A percentile compares a stretch with the other conserved stretches of the same genome.
phyloP scores from a whole-genome alignment of 2,797 vertebrate genomes.

The Triplophysa yarkandensis region DNA sequence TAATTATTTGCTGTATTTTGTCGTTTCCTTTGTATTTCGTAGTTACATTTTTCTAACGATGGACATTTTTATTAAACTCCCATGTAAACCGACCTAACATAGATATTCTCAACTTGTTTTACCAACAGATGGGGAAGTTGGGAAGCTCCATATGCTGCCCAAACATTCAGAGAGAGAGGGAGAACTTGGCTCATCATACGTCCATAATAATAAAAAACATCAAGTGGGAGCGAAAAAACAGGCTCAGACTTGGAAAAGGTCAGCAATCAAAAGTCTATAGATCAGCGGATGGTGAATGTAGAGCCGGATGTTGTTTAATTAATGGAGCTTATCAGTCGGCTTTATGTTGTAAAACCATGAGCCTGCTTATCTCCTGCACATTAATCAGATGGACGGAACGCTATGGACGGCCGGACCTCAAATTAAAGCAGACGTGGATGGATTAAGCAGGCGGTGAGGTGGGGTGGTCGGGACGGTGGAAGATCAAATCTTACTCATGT shows the following conservation, averaged over 20 bases:
- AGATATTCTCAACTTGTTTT: constrained; percentile 21
- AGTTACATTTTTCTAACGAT: background rate
- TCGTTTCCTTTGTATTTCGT: background rate
- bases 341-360: constrained; percentile 43
- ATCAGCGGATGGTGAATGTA: constrained; percentile 7
- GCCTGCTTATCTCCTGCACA: constrained; percentile 33
- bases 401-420: constrained; percentile 42
- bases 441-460: constrained; percentile 26
- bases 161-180: background rate
- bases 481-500: background rate
- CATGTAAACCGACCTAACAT: background rate
- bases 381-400: constrained; percentile 51
- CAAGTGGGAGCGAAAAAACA: constrained; percentile 12
- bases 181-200: background rate
- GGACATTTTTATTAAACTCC: constrained; percentile 18
- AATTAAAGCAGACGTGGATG: constrained; percentile 30
- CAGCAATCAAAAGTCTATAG: constrained; percentile 45
- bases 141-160: constrained; percentile 26
- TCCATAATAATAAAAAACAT: constrained; percentile 22
- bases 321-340: constrained; percentile 54
- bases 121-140: constrained; percentile 27
- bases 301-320: constrained; percentile 53
- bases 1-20: background rate
- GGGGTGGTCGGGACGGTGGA: background rate
- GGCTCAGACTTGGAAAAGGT: constrained; percentile 49